These are phyloP conservation scores for Notospermus geniculatus DNA, from an alignment of 1,140 invertebrate species.

Conservation along the genomic window DNA sequence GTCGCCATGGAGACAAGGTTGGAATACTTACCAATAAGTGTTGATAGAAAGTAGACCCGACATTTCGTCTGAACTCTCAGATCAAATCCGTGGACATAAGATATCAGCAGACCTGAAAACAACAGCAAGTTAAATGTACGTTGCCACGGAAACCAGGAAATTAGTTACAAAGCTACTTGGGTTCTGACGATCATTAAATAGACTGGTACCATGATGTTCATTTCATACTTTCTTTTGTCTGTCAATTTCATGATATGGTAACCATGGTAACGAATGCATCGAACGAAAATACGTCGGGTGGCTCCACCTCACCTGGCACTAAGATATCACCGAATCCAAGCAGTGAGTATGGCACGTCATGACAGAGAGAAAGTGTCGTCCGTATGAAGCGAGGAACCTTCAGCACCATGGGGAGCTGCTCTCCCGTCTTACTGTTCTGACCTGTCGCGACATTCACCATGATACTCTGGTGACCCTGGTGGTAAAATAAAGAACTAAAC, in stretches of 20 bases:
- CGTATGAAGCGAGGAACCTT: conserved; percentile 57
- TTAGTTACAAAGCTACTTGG: no score
- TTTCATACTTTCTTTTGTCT: no score
- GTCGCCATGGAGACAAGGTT: no score
- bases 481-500: conserved; percentile 2
- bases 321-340: conserved; percentile 67
- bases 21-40: conserved; percentile 56
- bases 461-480: conserved; percentile 62
- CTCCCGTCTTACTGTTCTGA: conserved; percentile 37
- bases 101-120: conserved; percentile 55
- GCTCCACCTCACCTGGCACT: conserved; percentile 56
- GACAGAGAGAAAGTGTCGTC: conserved; percentile 38
- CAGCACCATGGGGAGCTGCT: conserved; percentile 62
- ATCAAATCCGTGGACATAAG: conserved; percentile 61
- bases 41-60: conserved; percentile 57
- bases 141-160: no score
- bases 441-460: conserved; percentile 67
- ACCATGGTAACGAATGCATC: no score
- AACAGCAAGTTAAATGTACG: no score
- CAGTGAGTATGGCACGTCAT: conserved; percentile 54
- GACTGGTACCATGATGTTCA: no score
- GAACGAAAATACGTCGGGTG: no score
- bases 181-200: no score
- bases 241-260: no score
- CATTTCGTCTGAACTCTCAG: conserved; percentile 42